Evolutionary conservation across 2,888 invertebrate species (phyloP).

Genomic region (Scaeva pyrastri): DNA sequence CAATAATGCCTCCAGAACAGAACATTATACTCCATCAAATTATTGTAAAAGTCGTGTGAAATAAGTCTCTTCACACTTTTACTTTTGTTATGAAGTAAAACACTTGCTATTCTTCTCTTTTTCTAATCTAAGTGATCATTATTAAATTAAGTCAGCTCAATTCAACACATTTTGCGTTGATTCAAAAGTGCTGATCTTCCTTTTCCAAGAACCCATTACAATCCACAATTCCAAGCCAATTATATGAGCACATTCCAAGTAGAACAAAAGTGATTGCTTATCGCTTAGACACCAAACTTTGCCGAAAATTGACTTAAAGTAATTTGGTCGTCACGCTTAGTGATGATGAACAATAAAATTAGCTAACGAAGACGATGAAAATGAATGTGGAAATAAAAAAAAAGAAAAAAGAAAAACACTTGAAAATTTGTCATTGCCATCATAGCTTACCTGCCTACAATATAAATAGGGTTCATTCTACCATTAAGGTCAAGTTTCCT

Average conservation of each 20-base stretch:
- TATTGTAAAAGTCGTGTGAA: neutral
- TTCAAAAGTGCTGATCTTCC: neutral
- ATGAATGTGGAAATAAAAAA: constrained; percentile 6
- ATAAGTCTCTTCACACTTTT: constrained; percentile 1
- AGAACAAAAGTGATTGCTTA: constrained; percentile 49
- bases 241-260: constrained; percentile 56
- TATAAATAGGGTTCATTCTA: constrained; percentile 7
- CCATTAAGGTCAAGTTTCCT: constrained; percentile 64
- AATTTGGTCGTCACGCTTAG: constrained; percentile 63
- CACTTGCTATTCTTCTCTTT: neutral
- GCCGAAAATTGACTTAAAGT: constrained; percentile 57
- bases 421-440: constrained; percentile 48
- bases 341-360: constrained; percentile 64
- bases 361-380: constrained; percentile 12
- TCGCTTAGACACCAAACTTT: constrained; percentile 35
- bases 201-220: neutral
- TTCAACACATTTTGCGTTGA: neutral
- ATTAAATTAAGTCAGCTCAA: constrained; percentile 14
- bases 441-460: neutral
- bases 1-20: too few relatives aligned
- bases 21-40: too few relatives aligned
- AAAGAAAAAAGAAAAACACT: constrained; percentile 42
- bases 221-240: constrained; percentile 6
- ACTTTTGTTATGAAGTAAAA: neutral
- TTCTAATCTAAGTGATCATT: neutral